phyloP scores from a whole-genome alignment of 2,113 vertebrate genomes.

The Atlantisia rogersi region DNA sequence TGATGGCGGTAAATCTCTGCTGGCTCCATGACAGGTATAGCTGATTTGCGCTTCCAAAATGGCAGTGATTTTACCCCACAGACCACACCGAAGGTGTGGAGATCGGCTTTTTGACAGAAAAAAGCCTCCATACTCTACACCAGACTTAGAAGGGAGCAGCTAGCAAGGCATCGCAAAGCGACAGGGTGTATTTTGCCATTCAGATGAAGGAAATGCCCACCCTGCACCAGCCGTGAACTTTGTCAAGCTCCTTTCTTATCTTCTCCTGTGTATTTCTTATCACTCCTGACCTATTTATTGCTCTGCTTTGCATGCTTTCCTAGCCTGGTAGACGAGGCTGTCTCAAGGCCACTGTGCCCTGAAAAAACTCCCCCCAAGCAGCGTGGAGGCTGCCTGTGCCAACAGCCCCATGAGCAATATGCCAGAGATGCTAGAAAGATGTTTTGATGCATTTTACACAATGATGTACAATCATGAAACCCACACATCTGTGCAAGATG shows the following conservation, averaged over 20 bases:
- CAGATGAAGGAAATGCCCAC: background rate
- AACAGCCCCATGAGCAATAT: background rate
- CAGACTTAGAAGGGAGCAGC: background rate
- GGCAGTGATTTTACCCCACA: background rate
- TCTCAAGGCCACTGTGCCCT: background rate
- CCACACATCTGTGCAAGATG: background rate
- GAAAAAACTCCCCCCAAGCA: background rate
- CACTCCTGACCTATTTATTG: background rate
- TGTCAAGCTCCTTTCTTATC: background rate
- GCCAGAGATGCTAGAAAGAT: background rate
- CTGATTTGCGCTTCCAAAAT: slow-evolving; percentile 21
- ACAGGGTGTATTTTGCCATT: background rate
- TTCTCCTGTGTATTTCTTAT: background rate
- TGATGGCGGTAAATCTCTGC: slow-evolving; percentile 36
- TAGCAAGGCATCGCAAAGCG: background rate
- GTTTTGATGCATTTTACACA: background rate
- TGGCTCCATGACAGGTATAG: background rate
- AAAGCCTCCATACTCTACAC: fast-evolving
- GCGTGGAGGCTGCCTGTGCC: background rate
- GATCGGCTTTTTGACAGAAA: background rate
- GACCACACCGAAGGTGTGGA: background rate
- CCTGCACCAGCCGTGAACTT: background rate
- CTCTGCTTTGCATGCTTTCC: background rate
- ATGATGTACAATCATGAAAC: background rate
- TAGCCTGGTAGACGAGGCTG: background rate